A percentile compares a stretch with the other conserved stretches of the same genome.
Evolutionary conservation across 2,113 vertebrate species (phyloP).

Genomic region (Ovis aries): DNA sequence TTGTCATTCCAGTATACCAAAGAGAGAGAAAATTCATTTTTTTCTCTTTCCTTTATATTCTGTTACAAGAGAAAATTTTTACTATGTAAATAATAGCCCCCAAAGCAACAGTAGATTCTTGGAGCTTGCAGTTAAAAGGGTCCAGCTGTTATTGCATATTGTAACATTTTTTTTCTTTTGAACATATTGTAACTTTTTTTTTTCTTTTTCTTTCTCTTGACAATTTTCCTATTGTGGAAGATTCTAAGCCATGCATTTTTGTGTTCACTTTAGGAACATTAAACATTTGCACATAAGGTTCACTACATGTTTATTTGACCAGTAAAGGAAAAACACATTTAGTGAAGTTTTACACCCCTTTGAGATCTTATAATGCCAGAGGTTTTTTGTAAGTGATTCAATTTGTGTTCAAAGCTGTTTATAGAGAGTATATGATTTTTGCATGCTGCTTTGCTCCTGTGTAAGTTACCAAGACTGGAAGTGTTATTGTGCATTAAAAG

Average conservation of each 20-base stretch:
- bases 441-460: not conserved
- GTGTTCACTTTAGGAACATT: not conserved
- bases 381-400: not conserved
- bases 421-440: not conserved
- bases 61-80: not conserved
- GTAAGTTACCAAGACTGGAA: not conserved
- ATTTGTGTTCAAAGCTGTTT: not conserved
- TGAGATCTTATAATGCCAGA: not conserved
- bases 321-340: not conserved
- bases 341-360: not conserved
- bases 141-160: not conserved
- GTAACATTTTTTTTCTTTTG: not conserved
- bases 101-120: not conserved
- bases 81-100: not conserved
- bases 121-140: not conserved
- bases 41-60: not conserved
- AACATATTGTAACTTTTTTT: not conserved
- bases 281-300: not conserved
- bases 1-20: conserved; percentile 49
- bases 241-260: not conserved
- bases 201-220: not conserved
- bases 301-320: not conserved
- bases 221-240: not conserved
- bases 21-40: conserved; percentile 34
- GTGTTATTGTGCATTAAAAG: conserved; percentile 1